Conservation (phyloP, 2,113 vertebrate species). For the Heloderma charlesbogerti region DNA sequence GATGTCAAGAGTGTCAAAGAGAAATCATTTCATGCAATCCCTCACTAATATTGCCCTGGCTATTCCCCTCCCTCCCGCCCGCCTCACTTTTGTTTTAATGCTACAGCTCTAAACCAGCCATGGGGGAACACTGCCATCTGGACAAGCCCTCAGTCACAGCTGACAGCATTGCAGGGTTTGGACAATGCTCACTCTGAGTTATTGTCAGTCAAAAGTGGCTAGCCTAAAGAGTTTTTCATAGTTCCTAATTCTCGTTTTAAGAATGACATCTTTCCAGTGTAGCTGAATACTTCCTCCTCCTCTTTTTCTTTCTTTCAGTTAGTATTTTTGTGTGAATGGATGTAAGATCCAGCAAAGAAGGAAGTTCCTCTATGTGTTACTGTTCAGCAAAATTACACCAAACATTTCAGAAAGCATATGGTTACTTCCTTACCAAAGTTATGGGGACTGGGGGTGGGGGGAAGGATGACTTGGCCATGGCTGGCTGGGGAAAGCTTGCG, state of each 20-base stretch:
- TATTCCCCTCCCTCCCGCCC: not conserved
- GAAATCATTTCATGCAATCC: not conserved
- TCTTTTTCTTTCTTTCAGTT: conserved; percentile 51
- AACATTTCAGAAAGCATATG: conserved; percentile 32
- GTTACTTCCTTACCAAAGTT: conserved; percentile 17
- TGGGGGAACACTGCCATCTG: not conserved
- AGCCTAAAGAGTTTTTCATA: conserved; percentile 62
- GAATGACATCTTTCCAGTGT: conserved; percentile 24
- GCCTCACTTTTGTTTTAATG: not conserved
- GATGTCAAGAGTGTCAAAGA: not conserved
- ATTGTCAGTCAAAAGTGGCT: conserved; percentile 58
- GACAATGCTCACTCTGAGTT: conserved; percentile 58
- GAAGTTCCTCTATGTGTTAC: conserved; percentile 52
- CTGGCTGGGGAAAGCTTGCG: not conserved
- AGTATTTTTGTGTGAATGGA: conserved; percentile 49
- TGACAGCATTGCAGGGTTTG: conserved; percentile 7
- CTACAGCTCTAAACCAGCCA: not conserved
- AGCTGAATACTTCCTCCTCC: conserved; percentile 51
- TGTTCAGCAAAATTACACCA: conserved; percentile 48
- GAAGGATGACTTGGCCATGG: not conserved
- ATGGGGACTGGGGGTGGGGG: not conserved
- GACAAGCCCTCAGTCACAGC: conserved; percentile 1
- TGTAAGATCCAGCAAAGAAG: conserved; percentile 54
- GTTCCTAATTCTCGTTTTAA: conserved; percentile 63
- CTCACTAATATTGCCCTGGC: not conserved